Percentiles rank a stretch among this genome's conserved stretches.
Conservation (phyloP, 1,140 invertebrate genomes). For the Manduca sexta region DNA sequence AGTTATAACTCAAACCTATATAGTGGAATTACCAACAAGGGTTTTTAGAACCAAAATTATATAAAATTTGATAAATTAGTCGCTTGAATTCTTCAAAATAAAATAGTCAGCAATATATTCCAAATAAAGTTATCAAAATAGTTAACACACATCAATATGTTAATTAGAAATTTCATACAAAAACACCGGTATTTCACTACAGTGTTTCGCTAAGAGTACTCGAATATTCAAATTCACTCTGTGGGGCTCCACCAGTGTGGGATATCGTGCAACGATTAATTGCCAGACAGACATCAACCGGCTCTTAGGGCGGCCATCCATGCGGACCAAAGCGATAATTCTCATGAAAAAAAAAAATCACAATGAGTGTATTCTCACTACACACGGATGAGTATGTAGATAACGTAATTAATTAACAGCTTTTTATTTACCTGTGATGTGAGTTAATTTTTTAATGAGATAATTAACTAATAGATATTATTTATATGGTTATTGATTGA, state of each 20-base stretch:
- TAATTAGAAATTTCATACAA: too few species aligned
- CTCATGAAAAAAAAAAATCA: constrained; percentile 15
- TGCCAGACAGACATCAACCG: constrained; percentile 40
- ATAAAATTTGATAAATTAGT: too few species aligned
- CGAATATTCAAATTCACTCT: constrained; percentile 29
- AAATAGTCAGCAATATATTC: too few species aligned
- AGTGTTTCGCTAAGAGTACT: constrained; percentile 8
- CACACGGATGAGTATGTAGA: constrained; percentile 9
- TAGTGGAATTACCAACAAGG: too few species aligned
- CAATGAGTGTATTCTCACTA: constrained; percentile 6
- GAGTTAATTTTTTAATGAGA: too few species aligned
- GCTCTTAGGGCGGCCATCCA: constrained; percentile 24
- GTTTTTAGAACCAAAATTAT: too few species aligned
- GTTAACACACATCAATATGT: too few species aligned
- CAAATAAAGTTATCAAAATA: too few species aligned
- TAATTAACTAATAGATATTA: too few species aligned
- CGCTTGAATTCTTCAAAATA: too few species aligned
- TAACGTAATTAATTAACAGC: constrained; percentile 11
- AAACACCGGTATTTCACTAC: neutral
- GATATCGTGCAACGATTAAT: constrained; percentile 66
- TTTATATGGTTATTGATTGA: too few species aligned
- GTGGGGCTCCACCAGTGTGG: constrained; percentile 36
- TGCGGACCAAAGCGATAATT: constrained; percentile 33
- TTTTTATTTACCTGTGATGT: neutral
- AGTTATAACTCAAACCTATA: too few species aligned